Percentiles rank a stretch among this genome's conserved stretches.
phyloP scores from a whole-genome alignment of 2,797 vertebrate genomes.

The Eidolon dupreanum region DNA sequence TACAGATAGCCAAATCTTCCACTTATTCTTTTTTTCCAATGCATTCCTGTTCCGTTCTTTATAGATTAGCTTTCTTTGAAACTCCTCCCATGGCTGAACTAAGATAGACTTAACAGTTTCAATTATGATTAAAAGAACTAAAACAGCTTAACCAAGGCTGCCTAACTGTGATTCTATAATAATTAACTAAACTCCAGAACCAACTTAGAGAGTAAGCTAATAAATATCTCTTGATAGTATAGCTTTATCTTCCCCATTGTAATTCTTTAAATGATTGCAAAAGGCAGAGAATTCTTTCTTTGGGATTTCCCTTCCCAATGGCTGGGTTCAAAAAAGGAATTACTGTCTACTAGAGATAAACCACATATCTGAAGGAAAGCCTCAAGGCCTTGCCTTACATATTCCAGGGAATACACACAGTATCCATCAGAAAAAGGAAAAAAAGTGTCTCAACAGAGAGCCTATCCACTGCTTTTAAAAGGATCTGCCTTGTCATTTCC shows the following conservation, averaged over 20 bases:
- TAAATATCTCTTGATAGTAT: neutral
- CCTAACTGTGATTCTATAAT: constrained; percentile 4
- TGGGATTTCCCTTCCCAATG: constrained; percentile 4
- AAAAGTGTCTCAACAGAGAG: neutral
- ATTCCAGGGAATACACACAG: neutral
- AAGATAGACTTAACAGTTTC: constrained; percentile 57
- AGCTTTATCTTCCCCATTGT: neutral
- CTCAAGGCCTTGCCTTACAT: neutral
- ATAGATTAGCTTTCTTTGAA: constrained; percentile 50
- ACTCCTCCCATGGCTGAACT: constrained; percentile 46
- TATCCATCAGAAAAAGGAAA: neutral
- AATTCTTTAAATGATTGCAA: constrained; percentile 20
- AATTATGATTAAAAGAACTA: constrained; percentile 53
- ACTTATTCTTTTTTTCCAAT: constrained; percentile 33
- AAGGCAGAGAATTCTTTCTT: constrained; percentile 44
- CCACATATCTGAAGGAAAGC: neutral
- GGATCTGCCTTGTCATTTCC: neutral
- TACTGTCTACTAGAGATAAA: constrained; percentile 17
- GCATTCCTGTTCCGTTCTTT: neutral
- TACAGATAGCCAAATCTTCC: constrained; percentile 17
- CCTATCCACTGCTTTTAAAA: neutral
- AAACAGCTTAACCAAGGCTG: constrained; percentile 23
- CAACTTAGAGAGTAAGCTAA: constrained; percentile 35
- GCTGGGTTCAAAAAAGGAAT: neutral
- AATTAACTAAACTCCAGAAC: constrained; percentile 44